These are phyloP conservation scores for Dryadula phaetusa DNA, from an alignment of 2,888 invertebrate species.

Conservation along the genomic window DNA sequence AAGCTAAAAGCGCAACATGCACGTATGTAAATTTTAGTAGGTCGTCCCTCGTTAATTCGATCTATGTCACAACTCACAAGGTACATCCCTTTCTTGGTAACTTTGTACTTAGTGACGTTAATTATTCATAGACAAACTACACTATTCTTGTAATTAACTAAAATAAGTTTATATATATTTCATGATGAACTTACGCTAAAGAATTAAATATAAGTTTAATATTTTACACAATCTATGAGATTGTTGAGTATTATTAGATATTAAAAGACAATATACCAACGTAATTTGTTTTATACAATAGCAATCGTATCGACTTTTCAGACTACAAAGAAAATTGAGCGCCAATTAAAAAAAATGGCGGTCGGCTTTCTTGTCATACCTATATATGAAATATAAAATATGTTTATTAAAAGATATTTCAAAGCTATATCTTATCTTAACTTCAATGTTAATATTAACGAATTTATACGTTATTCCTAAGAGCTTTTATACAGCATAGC, in stretches of 20 bases:
- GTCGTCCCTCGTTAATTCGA: slow-evolving; percentile 75
- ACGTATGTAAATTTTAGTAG: slow-evolving; percentile 78
- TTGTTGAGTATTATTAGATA: not conserved
- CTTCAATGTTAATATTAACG: no score
- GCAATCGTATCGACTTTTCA: no score
- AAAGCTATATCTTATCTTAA: no score
- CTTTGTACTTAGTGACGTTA: slow-evolving; percentile 42
- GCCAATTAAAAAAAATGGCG: no score
- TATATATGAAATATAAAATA: no score
- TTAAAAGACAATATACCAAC: no score
- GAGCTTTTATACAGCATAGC: no score
- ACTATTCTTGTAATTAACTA: slow-evolving; percentile 4
- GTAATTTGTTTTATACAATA: no score
- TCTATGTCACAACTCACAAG: slow-evolving; percentile 75
- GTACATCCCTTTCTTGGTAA: slow-evolving; percentile 80
- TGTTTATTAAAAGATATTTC: no score
- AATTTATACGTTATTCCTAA: no score
- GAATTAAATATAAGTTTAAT: not conserved
- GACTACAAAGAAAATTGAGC: no score
- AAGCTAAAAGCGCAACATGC: slow-evolving; percentile 72
- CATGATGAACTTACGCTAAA: not conserved
- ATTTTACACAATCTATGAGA: not conserved
- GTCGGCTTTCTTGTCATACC: no score
- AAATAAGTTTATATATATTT: not conserved
- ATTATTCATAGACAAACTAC: not conserved